Percentiles rank a stretch among this genome's conserved stretches.
Evolutionary conservation across 2,888 invertebrate genomes (phyloP).

Genomic region (Acleris sparsana): DNA sequence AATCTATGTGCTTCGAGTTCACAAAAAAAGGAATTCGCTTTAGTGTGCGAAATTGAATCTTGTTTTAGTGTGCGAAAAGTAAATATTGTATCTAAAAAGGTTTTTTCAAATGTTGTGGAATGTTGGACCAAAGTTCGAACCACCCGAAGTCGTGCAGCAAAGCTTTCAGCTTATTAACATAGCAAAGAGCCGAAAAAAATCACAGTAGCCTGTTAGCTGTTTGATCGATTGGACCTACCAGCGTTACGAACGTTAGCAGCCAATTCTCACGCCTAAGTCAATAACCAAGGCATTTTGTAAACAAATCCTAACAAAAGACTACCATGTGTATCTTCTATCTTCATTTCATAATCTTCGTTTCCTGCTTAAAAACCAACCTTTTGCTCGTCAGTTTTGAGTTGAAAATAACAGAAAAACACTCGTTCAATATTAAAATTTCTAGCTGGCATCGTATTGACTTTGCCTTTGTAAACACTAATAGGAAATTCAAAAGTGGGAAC

Average conservation of each 20-base stretch:
- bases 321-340: conserved; percentile 56
- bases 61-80: not conserved
- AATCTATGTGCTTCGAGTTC: no score
- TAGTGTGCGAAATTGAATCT: no score
- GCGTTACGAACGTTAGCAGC: conserved; percentile 74
- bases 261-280: conserved; percentile 82
- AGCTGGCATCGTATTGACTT: conserved; percentile 74
- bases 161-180: conserved; percentile 34
- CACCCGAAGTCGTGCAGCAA: conserved; percentile 25
- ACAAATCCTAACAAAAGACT: conserved; percentile 74
- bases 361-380: conserved; percentile 46
- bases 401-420: conserved; percentile 40
- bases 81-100: not conserved
- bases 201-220: conserved; percentile 73
- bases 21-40: no score
- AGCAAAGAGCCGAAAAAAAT: conserved; percentile 51
- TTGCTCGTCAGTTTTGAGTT: conserved; percentile 40
- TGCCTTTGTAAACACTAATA: conserved; percentile 81
- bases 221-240: conserved; percentile 76
- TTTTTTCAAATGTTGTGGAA: not conserved
- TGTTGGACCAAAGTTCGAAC: not conserved
- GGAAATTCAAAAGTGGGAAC: conserved; percentile 80
- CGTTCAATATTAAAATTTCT: conserved; percentile 56
- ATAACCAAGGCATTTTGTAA: conserved; percentile 74
- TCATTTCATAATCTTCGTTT: conserved; percentile 57